phyloP scores from a whole-genome alignment of 2,797 vertebrate species.

The Premnoplex brunnescens region DNA sequence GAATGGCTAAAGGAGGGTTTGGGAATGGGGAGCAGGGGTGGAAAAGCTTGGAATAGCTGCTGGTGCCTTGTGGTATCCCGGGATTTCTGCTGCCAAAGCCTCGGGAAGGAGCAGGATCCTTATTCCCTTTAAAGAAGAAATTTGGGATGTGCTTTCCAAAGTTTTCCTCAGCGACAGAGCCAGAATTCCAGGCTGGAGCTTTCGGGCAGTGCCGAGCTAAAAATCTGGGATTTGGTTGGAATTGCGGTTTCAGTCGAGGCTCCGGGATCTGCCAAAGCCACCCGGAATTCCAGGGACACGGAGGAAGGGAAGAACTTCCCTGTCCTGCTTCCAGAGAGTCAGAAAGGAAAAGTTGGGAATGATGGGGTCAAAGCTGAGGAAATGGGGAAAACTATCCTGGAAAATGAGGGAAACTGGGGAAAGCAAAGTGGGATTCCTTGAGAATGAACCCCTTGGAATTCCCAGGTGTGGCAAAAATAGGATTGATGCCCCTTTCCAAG shows the following conservation, averaged over 20 bases:
- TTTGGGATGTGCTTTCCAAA: not conserved
- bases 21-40: not conserved
- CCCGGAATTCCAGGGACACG: accelerated
- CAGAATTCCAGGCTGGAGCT: not conserved
- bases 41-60: not conserved
- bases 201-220: not conserved
- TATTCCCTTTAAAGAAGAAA: not conserved
- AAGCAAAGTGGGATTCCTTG: not conserved
- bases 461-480: not conserved
- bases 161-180: accelerated
- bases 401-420: not conserved
- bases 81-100: not conserved
- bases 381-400: not conserved
- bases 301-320: not conserved
- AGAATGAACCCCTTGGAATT: not conserved
- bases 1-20: accelerated
- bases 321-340: not conserved
- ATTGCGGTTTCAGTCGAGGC: not conserved
- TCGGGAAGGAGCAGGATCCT: not conserved
- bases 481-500: not conserved
- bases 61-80: accelerated
- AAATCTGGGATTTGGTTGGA: not conserved
- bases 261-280: not conserved
- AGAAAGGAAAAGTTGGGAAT: not conserved
- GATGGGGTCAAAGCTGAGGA: not conserved